Percentiles rank a stretch among this genome's conserved stretches.
Evolutionary conservation across 2,113 vertebrate genomes (phyloP).

Genomic region (Cromileptes altivelis): DNA sequence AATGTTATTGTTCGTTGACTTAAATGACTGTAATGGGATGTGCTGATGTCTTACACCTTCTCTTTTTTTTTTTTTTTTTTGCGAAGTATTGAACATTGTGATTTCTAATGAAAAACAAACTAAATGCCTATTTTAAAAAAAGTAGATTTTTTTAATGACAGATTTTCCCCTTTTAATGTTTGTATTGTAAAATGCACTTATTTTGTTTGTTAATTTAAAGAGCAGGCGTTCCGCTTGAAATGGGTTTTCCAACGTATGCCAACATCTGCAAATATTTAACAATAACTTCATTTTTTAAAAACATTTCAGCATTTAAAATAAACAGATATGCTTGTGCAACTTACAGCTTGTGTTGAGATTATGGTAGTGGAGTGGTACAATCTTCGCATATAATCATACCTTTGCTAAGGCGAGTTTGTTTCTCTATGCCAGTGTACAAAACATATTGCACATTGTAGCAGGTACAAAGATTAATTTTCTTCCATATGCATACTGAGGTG

Average conservation of each 20-base stretch:
- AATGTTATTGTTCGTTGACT: conserved; percentile 78
- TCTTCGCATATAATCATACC: conserved; percentile 33
- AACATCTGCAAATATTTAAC: conserved; percentile 71
- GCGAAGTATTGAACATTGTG: conserved; percentile 64
- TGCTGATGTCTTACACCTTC: conserved; percentile 73
- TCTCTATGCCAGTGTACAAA: conserved; percentile 41
- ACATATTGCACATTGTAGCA: conserved; percentile 52
- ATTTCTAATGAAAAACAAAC: conserved; percentile 62
- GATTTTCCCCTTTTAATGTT: conserved; percentile 69
- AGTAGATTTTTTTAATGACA: conserved; percentile 65
- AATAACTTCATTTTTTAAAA: conserved; percentile 52
- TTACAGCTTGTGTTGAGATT: conserved; percentile 57
- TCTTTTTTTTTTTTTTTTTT: conserved; percentile 19
- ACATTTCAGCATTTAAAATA: conserved; percentile 68
- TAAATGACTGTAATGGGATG: conserved; percentile 73
- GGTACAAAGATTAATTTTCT: conserved; percentile 30
- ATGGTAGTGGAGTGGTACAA: conserved; percentile 35
- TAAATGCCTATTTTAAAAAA: conserved; percentile 70
- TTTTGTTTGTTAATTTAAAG: conserved; percentile 76
- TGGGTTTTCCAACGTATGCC: conserved; percentile 59
- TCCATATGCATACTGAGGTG: conserved; percentile 23
- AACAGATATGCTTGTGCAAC: conserved; percentile 69
- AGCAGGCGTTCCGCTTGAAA: conserved; percentile 53
- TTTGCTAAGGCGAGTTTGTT: conserved; percentile 35
- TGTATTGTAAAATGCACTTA: conserved; percentile 77